A percentile compares a stretch with the other conserved stretches of the same genome.
Conservation (phyloP, 2,888 invertebrate species). For the Epiblema foenella region DNA sequence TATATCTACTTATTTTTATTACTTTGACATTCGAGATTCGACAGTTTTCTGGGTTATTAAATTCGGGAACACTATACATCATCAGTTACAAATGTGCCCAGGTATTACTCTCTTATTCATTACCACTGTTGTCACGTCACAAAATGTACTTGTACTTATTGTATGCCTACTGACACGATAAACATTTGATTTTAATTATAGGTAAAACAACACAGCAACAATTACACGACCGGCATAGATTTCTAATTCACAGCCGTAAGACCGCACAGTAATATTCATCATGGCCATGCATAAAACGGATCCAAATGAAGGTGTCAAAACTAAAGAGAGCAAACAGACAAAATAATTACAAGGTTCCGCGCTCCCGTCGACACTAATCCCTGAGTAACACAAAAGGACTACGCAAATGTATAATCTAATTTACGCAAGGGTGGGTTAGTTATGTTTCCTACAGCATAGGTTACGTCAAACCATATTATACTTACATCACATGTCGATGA, state of each 20-base stretch:
- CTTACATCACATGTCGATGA: not conserved
- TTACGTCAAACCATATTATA: constrained; percentile 2
- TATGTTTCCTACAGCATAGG: constrained; percentile 2
- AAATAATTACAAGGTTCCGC: not conserved
- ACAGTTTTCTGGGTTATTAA: too few species aligned
- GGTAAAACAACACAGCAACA: not conserved
- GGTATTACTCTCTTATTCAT: too few species aligned
- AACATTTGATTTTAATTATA: too few species aligned
- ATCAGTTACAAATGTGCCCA: too few species aligned
- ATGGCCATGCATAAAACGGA: constrained; percentile 21
- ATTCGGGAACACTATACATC: too few species aligned
- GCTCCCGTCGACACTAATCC: constrained; percentile 12
- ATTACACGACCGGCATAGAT: not conserved
- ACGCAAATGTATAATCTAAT: constrained; percentile 24
- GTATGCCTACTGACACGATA: too few species aligned
- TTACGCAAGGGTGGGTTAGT: constrained; percentile 11
- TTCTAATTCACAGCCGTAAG: constrained; percentile 26
- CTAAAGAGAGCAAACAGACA: not conserved
- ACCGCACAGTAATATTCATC: constrained; percentile 15
- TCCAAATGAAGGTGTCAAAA: not conserved
- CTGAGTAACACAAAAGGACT: not conserved
- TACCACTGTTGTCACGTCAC: too few species aligned
- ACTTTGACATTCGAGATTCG: too few species aligned
- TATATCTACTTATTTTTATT: too few species aligned
- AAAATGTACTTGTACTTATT: too few species aligned